Base-by-base conservation (phyloP, 2,888 invertebrate genomes). In the Melinaea marsaeus region DNA sequence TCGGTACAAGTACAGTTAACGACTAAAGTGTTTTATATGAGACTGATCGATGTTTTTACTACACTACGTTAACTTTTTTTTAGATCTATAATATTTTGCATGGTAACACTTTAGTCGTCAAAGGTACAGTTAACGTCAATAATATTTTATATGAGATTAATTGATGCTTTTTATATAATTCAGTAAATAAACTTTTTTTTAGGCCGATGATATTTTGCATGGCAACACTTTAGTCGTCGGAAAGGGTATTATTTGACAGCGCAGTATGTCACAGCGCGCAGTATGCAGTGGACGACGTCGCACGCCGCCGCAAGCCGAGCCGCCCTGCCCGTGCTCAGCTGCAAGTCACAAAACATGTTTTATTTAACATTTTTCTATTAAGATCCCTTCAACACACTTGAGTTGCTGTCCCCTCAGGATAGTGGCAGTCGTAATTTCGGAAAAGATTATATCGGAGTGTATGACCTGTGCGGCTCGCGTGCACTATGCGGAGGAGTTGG, bases 231-330 rank as follows among this genome's bases (percentile, higher is more conserved):
- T 42, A 46, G 48, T 37, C 35, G 51, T 61, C 9, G 34, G 13
- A 9, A 34, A 34, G 13, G 55, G 46, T 48, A 46, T 45, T 46
- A 55, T 58, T 67, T 65, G 71, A 86, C 83, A 70, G 84, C 80
- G 75, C 89, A 89, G 80, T 87, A 88, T 7, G 87, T 88, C 66
- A 88, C 87, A 71, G 78, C 84, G 75, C 84, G 86, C 69, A 89
- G 80, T 74, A 89, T 84, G 22, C 84, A 80, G 76, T 81, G 84
- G 72, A 88, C 83, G 71, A 88, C 78, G 75, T 83, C 80, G 74
- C 87, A 85, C 62, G 79, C 71, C 66, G 74, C 81, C 71, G 79
- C 74, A 78, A 79, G 76, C 71, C 78, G 85, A 78, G 79, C 77
- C 68, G 78, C 74, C 77, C 78, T 76, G 70, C 74, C 70, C 63